Percentiles rank a stretch among this genome's conserved stretches.
Conservation (phyloP, 2,113 vertebrate species). For the Pyxicephalus adspersus region DNA sequence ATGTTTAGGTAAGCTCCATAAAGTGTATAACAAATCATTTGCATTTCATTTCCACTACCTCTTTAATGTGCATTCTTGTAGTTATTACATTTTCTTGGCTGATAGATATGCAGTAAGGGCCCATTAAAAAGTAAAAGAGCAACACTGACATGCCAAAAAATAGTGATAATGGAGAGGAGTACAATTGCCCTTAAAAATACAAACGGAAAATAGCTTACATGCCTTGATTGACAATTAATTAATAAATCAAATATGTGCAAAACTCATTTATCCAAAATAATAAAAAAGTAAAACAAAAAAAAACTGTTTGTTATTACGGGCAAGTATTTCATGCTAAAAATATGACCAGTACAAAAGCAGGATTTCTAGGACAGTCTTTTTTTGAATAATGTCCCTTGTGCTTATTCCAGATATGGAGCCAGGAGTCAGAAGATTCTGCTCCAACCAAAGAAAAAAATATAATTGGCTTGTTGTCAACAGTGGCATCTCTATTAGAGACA, state of each 20-base stretch:
- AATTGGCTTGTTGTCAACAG: conserved; percentile 63
- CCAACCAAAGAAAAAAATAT: conserved; percentile 17
- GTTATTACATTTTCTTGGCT: no score
- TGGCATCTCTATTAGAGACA: conserved; percentile 65
- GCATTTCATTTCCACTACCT: no score
- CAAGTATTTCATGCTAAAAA: neutral
- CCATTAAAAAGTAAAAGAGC: no score
- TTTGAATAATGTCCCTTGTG: conserved; percentile 28
- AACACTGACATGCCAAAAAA: neutral
- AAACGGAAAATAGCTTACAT: neutral
- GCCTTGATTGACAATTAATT: no score
- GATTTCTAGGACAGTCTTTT: conserved; percentile 5
- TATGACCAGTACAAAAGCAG: neutral
- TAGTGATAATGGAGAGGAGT: no score
- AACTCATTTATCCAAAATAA: neutral
- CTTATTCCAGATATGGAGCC: conserved; percentile 31
- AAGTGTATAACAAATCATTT: no score
- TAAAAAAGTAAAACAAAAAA: neutral
- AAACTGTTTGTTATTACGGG: neutral
- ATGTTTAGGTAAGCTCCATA: no score
- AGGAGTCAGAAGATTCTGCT: conserved; percentile 18
- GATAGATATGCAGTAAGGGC: no score
- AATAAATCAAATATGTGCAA: neutral
- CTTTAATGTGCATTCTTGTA: no score
- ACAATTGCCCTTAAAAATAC: no score